Conservation (phyloP, 2,888 invertebrate species). For the Parnassius mnemosyne region DNA sequence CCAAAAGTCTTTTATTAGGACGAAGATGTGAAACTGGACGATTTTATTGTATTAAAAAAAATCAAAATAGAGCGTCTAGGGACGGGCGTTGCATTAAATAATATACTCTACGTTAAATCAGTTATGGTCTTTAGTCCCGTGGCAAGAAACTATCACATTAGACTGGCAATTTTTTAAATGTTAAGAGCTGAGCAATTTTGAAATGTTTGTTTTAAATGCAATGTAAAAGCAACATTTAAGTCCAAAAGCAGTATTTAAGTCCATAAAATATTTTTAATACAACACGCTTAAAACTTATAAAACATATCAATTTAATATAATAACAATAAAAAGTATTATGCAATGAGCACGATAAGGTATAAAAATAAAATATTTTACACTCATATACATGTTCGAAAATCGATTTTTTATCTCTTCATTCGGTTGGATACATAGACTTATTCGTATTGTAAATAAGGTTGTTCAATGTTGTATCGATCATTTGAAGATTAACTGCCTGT, state of each 20-base stretch:
- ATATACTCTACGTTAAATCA: slow-evolving; percentile 37
- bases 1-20: slow-evolving; percentile 75
- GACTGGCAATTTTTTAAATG: slow-evolving; percentile 12
- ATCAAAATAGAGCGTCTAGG: slow-evolving; percentile 47
- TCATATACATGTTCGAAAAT: too few relatives aligned
- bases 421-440: slow-evolving; percentile 4
- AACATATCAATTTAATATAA: neutral
- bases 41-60: slow-evolving; percentile 54
- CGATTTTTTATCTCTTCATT: neutral
- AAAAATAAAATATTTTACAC: too few relatives aligned
- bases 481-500: too few relatives aligned
- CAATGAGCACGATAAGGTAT: slow-evolving; percentile 32
- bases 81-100: slow-evolving; percentile 52
- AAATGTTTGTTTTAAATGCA: slow-evolving; percentile 31
- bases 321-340: slow-evolving; percentile 4
- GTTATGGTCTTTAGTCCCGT: slow-evolving; percentile 45
- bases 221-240: neutral
- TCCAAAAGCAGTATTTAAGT: too few relatives aligned
- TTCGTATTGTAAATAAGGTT: neutral
- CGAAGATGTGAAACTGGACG: slow-evolving; percentile 78
- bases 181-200: slow-evolving; percentile 39
- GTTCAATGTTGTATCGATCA: too few relatives aligned
- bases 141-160: slow-evolving; percentile 77
- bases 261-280: too few relatives aligned
- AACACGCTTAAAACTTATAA: too few relatives aligned